Conservation (phyloP, 2,797 vertebrate species). For the Prunella strophiata region DNA sequence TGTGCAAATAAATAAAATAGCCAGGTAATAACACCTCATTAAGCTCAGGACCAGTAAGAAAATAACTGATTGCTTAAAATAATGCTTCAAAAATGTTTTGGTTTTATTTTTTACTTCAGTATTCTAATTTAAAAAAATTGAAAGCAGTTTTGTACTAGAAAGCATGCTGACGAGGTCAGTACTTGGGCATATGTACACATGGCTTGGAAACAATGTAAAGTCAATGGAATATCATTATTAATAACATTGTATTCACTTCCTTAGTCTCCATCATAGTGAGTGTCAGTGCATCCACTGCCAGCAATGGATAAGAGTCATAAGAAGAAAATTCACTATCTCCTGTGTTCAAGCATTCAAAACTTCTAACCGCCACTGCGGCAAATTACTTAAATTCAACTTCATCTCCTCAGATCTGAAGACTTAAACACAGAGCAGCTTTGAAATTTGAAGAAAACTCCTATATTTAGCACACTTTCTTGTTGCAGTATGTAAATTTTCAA, state of each 20-base stretch:
- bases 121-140: background rate
- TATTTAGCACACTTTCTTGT: background rate
- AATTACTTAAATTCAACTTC: background rate
- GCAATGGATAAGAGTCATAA: background rate
- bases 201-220: background rate
- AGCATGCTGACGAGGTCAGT: conserved; percentile 13
- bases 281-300: background rate
- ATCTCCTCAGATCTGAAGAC: background rate
- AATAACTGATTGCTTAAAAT: background rate
- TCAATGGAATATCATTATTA: background rate
- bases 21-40: background rate
- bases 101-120: background rate
- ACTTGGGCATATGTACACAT: background rate
- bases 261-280: background rate
- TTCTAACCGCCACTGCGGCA: background rate
- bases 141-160: background rate
- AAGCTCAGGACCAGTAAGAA: background rate
- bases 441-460: background rate
- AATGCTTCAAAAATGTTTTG: background rate
- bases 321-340: background rate
- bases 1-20: conserved; percentile 45
- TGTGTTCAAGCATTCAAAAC: background rate
- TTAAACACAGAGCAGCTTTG: background rate
- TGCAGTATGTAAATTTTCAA: background rate
- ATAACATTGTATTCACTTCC: background rate